phyloP scores from a whole-genome alignment of 2,888 invertebrate species.

The Coelopa pilipes region DNA sequence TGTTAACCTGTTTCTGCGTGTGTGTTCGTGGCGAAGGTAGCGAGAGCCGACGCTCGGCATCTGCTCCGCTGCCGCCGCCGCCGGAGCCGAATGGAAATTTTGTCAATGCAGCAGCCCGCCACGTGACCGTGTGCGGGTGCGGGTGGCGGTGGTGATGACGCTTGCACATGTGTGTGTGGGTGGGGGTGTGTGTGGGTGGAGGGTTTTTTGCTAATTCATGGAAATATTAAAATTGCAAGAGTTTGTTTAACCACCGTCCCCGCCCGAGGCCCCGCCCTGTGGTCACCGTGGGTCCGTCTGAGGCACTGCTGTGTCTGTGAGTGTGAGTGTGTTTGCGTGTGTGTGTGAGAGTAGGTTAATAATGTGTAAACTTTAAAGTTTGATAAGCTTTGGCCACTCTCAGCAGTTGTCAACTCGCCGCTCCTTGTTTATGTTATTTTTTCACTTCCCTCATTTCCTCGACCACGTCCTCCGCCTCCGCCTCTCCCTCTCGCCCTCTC shows the following conservation, averaged over 20 bases:
- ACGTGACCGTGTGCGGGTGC: too few species aligned
- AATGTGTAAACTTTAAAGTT: constrained; percentile 43
- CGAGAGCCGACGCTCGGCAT: background rate
- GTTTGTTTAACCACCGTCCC: constrained; percentile 17
- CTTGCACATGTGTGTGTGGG: background rate
- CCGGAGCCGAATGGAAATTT: constrained; percentile 27
- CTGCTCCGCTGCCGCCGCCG: background rate
- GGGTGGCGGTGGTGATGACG: background rate
- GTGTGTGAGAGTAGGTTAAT: constrained; percentile 30
- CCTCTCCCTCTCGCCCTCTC: too few species aligned
- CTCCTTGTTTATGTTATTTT: background rate
- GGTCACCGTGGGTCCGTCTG: too few species aligned
- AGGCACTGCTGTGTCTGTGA: background rate
- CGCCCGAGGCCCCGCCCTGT: too few species aligned
- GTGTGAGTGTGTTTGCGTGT: constrained; percentile 8
- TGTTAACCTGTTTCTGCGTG: background rate
- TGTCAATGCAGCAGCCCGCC: constrained; percentile 19
- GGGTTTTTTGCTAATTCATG: constrained; percentile 42
- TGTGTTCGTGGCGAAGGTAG: constrained; percentile 2
- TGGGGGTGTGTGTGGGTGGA: background rate
- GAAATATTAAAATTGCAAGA: constrained; percentile 37
- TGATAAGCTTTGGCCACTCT: constrained; percentile 41
- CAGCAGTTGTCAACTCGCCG: background rate
- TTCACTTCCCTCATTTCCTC: background rate
- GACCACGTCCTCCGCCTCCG: background rate